Conservation (phyloP, 2,113 vertebrate genomes). For the Globicephala melas region DNA sequence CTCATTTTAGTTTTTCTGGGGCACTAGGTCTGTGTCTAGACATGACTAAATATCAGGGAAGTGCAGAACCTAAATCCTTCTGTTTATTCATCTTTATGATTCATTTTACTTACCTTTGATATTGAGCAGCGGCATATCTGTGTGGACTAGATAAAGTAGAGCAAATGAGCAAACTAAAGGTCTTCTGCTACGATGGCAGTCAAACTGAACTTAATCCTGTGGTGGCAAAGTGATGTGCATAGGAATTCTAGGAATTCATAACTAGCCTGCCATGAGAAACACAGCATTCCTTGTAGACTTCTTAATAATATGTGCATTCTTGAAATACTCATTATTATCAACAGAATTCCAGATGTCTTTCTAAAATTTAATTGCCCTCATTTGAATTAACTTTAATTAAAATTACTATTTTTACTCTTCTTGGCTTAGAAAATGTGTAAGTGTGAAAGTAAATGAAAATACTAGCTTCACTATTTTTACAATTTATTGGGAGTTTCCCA, state of each 20-base stretch:
- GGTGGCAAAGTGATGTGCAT: background rate
- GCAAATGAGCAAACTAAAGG: background rate
- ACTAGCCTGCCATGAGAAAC: background rate
- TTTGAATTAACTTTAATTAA: background rate
- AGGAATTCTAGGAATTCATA: slow-evolving; percentile 12
- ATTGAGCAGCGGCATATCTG: background rate
- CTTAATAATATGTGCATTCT: background rate
- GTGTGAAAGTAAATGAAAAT: background rate
- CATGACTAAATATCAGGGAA: slow-evolving; percentile 67
- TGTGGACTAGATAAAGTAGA: background rate
- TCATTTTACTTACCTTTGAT: slow-evolving; percentile 26
- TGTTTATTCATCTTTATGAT: slow-evolving; percentile 64
- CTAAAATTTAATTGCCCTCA: background rate
- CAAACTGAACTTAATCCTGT: background rate
- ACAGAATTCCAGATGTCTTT: background rate
- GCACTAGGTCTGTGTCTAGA: slow-evolving; percentile 69
- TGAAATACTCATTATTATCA: background rate
- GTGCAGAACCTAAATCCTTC: slow-evolving; percentile 45
- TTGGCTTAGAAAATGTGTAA: background rate
- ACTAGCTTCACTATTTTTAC: background rate
- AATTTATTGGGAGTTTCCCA: background rate
- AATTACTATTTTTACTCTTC: background rate
- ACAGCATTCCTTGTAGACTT: background rate
- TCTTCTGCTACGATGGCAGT: background rate
- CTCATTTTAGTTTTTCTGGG: slow-evolving; percentile 72